Conservation (phyloP, 2,888 invertebrate genomes). For the Ophion obscuratus region DNA sequence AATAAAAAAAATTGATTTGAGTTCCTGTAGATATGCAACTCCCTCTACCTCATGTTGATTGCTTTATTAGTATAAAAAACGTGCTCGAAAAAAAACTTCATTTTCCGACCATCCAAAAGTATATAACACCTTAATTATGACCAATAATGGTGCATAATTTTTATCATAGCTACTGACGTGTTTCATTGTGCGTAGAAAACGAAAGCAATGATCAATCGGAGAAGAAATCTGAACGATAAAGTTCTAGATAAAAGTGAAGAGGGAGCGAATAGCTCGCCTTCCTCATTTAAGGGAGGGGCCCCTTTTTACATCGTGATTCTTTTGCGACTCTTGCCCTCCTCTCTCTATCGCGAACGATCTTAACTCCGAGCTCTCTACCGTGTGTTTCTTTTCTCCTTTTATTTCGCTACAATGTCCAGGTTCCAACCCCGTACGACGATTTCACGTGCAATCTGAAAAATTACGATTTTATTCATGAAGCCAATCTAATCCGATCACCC, state of each 20-base stretch:
- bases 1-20: no score
- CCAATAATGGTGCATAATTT: constrained; percentile 2
- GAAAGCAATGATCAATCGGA: constrained; percentile 39
- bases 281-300: constrained; percentile 42
- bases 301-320: constrained; percentile 60
- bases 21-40: no score
- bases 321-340: constrained; percentile 55
- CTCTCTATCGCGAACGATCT: constrained; percentile 46
- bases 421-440: constrained; percentile 71
- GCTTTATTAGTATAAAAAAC: no score
- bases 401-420: constrained; percentile 71
- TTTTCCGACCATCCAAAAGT: background rate
- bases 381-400: constrained; percentile 53
- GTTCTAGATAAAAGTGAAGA: constrained; percentile 18
- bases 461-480: constrained; percentile 82
- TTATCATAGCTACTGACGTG: background rate
- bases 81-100: background rate
- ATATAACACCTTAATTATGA: background rate
- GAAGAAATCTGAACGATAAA: constrained; percentile 30
- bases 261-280: constrained; percentile 5
- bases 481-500: constrained; percentile 76
- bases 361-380: constrained; percentile 31
- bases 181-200: constrained; percentile 3
- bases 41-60: no score
- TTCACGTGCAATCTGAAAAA: constrained; percentile 77